A percentile compares a stretch with the other conserved stretches of the same genome.
phyloP scores from a whole-genome alignment of 2,888 invertebrate species.

The Leptinotarsa rubiginosa region DNA sequence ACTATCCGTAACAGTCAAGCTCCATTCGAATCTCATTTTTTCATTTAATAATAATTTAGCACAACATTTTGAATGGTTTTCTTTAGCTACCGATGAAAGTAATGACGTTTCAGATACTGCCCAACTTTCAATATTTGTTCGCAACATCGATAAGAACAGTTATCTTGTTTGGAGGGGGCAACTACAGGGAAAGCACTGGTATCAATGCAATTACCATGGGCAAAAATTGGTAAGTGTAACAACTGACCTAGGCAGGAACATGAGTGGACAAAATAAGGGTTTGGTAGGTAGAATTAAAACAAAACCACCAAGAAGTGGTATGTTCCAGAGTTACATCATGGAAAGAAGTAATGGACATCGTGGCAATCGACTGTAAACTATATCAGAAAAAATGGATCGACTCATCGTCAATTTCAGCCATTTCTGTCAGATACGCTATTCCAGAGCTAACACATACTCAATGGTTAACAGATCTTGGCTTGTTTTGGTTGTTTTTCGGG shows the following conservation, averaged over 20 bases:
- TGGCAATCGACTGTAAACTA: not conserved
- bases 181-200: not conserved
- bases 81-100: not conserved
- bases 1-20: too few species aligned
- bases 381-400: not conserved
- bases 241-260: not conserved
- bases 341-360: not conserved
- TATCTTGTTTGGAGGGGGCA: not conserved
- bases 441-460: too few species aligned
- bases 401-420: not conserved
- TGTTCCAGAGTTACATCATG: not conserved
- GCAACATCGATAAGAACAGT: not conserved
- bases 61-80: not conserved
- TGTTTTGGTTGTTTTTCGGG: too few species aligned
- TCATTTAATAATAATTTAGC: not conserved
- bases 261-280: too few species aligned
- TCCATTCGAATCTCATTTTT: too few species aligned
- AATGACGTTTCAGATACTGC: not conserved
- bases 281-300: too few species aligned
- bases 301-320: not conserved
- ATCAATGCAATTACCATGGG: not conserved
- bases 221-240: not conserved
- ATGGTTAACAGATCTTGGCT: too few species aligned
- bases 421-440: too few species aligned
- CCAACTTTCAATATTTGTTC: not conserved